phyloP scores from a whole-genome alignment of 2,797 vertebrate species.

The Macropus fuliginosus region DNA sequence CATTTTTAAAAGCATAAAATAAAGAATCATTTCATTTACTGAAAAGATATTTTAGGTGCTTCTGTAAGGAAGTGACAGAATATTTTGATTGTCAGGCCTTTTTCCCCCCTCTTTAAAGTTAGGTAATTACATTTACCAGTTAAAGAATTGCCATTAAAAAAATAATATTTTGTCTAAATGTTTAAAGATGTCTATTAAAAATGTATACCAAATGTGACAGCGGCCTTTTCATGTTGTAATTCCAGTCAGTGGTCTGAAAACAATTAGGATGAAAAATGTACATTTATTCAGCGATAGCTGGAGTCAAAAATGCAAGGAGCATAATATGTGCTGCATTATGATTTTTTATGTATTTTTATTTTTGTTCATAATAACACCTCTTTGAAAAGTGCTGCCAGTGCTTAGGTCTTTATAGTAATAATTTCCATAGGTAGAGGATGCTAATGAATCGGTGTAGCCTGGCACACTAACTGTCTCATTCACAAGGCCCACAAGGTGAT shows the following conservation, averaged over 20 bases:
- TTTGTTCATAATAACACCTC: slow-evolving; percentile 37
- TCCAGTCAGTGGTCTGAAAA: slow-evolving; percentile 81
- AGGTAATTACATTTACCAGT: slow-evolving; percentile 88
- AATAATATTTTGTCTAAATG: slow-evolving; percentile 88
- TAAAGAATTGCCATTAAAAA: slow-evolving; percentile 85
- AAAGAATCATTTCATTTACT: slow-evolving; percentile 90
- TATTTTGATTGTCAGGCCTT: slow-evolving; percentile 94
- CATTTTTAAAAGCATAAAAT: slow-evolving; percentile 95
- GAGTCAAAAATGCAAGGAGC: slow-evolving; percentile 68
- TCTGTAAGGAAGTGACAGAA: slow-evolving; percentile 91
- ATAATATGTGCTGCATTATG: slow-evolving; percentile 12
- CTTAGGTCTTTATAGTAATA: slow-evolving; percentile 29
- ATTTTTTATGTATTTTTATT: slow-evolving; percentile 48
- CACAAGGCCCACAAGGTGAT: slow-evolving; percentile 14
- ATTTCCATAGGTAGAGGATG: neutral
- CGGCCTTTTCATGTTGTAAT: slow-evolving; percentile 83
- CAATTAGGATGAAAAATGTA: slow-evolving; percentile 79
- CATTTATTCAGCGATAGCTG: slow-evolving; percentile 70
- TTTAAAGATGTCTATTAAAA: slow-evolving; percentile 85
- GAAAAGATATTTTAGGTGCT: slow-evolving; percentile 91
- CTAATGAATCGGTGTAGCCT: neutral
- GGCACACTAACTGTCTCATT: neutral
- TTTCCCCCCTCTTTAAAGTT: slow-evolving; percentile 82
- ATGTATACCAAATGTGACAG: slow-evolving; percentile 82
- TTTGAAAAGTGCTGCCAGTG: slow-evolving; percentile 20